These are phyloP conservation scores for Chamaetylas fuelleborni DNA, from an alignment of 2,113 vertebrate species.

Conservation along the genomic window DNA sequence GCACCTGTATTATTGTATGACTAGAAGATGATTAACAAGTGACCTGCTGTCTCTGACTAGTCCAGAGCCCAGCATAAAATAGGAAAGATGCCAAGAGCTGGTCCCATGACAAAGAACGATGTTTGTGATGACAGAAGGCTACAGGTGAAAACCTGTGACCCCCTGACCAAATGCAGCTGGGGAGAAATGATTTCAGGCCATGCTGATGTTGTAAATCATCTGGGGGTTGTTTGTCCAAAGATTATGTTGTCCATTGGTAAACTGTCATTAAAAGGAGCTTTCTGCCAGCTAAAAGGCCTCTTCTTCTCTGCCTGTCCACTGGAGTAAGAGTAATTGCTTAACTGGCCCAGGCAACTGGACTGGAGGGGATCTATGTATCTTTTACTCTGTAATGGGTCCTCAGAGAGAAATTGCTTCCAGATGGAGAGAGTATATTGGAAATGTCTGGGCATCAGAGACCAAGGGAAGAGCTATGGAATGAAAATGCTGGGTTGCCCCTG, in stretches of 20 bases:
- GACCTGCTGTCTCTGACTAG: neutral
- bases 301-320: neutral
- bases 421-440: neutral
- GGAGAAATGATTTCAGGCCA: neutral
- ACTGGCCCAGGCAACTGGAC: neutral
- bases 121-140: neutral
- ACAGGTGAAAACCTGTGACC: neutral
- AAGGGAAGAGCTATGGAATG: neutral
- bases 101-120: neutral
- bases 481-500: neutral
- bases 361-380: neutral
- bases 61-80: neutral
- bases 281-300: neutral
- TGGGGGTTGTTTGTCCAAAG: neutral
- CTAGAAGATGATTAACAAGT: neutral
- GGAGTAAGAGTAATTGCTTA: neutral
- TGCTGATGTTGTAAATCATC: neutral
- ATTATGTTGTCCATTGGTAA: neutral
- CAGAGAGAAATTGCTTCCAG: neutral
- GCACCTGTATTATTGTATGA: neutral
- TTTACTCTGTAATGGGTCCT: neutral
- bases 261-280: neutral
- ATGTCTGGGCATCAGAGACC: rapidly evolving
- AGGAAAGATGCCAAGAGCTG: neutral
- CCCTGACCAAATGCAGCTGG: neutral